Conservation (phyloP, 2,113 vertebrate genomes). For the Castor canadensis region DNA sequence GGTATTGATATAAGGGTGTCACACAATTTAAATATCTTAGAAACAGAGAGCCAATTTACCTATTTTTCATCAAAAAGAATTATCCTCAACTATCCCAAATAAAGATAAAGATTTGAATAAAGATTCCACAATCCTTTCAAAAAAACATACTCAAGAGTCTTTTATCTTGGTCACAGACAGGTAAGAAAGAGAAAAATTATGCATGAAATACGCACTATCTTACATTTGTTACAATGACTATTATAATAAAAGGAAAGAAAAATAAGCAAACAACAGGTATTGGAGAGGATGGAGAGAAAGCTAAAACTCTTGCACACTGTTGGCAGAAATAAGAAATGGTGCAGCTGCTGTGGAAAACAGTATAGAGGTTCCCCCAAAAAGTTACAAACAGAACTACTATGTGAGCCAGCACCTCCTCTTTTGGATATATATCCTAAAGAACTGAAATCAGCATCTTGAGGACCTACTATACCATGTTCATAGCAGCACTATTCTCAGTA, state of each 20-base stretch:
- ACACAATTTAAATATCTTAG: neutral
- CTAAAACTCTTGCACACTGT: rapidly evolving
- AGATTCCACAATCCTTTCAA: neutral
- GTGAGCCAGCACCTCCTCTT: neutral
- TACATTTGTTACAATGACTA: neutral
- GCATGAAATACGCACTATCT: neutral
- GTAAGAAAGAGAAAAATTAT: neutral
- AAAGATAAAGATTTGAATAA: neutral
- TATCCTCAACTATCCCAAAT: neutral
- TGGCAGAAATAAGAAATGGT: neutral
- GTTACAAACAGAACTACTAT: neutral
- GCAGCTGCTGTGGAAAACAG: neutral
- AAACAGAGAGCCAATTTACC: neutral
- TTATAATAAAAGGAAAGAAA: neutral
- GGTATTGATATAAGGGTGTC: neutral
- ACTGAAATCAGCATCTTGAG: neutral
- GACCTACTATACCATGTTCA: neutral
- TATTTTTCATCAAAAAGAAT: neutral
- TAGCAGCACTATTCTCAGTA: neutral
- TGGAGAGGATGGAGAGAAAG: neutral
- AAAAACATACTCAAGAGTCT: neutral
- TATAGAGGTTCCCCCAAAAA: neutral
- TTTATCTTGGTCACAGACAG: neutral
- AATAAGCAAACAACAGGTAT: neutral
- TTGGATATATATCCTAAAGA: neutral